phyloP scores from a whole-genome alignment of 2,797 vertebrate genomes.

The Cheirogaleus major region DNA sequence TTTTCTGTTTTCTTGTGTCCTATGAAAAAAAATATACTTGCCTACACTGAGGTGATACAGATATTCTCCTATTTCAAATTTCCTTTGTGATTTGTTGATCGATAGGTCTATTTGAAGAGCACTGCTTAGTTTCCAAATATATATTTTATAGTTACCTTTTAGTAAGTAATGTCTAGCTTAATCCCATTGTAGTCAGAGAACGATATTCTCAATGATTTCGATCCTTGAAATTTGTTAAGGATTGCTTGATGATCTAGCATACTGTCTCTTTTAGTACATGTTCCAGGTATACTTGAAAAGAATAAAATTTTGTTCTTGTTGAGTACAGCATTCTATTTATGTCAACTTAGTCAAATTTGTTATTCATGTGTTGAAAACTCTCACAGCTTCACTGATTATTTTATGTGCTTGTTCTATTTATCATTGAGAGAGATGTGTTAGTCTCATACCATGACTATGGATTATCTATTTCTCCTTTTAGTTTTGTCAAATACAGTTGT shows the following conservation, averaged over 20 bases:
- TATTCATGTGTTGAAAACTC: not conserved
- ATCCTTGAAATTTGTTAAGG: not conserved
- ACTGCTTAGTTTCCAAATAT: not conserved
- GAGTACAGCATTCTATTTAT: not conserved
- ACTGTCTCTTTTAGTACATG: not conserved
- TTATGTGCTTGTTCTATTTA: not conserved
- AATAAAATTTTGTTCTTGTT: not conserved
- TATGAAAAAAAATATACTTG: not conserved
- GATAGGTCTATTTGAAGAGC: not conserved
- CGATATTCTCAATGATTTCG: not conserved
- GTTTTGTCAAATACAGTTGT: too few species aligned
- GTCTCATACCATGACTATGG: not conserved
- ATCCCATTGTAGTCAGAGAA: not conserved
- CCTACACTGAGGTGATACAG: not conserved
- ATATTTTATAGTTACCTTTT: not conserved
- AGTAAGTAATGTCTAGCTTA: not conserved
- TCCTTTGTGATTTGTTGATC: not conserved
- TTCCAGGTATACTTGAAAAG: not conserved
- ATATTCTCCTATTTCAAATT: constrained; percentile 5
- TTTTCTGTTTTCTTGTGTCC: not conserved
- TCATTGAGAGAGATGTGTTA: not conserved
- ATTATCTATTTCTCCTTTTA: not conserved
- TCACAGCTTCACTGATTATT: not conserved
- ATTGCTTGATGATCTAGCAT: not conserved
- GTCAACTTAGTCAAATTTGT: not conserved